Evolutionary conservation across 2,113 vertebrate species (phyloP), one percentile per base, ranked within the genome.

Genomic region (Clarias batrachus): DNA sequence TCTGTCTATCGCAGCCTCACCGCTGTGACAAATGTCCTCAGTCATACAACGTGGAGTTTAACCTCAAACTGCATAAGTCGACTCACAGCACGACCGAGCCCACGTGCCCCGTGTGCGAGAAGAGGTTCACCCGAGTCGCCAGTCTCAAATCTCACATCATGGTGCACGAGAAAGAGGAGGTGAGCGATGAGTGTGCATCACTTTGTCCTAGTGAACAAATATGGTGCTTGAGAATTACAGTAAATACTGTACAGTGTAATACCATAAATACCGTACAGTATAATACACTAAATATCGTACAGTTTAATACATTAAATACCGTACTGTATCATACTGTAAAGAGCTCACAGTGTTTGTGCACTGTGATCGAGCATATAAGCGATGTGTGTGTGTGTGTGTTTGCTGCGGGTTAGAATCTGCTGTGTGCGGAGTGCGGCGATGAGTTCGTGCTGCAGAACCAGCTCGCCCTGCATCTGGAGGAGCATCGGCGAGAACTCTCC

Each of bases 161-260:
- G 98, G 95, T 99, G 13, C 98, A 99, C 60, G 97, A 99, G 88
- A 98, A 98, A 91, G 98, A 99, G 91, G 98, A 99, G 97, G 98
- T 99, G 89, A 94, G 91, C 85, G 7, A 13, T 60, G 23, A 27
- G 21, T 33, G 41, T 21, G 1, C 27, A 16, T 25, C 10, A 4
- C 12, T 13, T 74, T 19, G 14, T 30, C 70, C 19, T n/a, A 33
- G 17, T 54, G 33, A 11, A 60, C 21, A 17, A 57, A 19, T 19
- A 25, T 59, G 62, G 12, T 3, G 19, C 11, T 11, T 56, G 16
- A 8, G 78, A n/a, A 14, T 86, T 30, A 59, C 48, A 16, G 25
- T 54, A 25, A 23, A 63, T 63, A 25, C 37, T 48, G 48, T 48
- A 48, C 6, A 48, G 48, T 8, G 48, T 48, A 48, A 48, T 48